These are phyloP conservation scores for Eutrigla gurnardus DNA, from an alignment of 2,797 vertebrate species.

Conservation along the genomic window DNA sequence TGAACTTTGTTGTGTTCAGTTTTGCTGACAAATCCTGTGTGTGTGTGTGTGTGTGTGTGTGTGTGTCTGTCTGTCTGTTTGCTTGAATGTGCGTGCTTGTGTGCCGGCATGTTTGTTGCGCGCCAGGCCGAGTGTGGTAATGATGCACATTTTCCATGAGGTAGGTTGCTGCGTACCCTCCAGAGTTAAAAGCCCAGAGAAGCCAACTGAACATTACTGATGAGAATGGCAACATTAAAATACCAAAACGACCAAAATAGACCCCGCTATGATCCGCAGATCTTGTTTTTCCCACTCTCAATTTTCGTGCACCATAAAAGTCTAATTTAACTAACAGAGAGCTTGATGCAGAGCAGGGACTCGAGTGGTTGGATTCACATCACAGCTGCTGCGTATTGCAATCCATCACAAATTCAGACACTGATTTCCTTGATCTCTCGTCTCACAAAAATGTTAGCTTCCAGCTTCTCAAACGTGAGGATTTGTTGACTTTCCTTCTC, in stretches of 20 bases:
- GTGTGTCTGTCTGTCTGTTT: constrained; percentile 24
- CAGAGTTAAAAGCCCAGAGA: constrained; percentile 51
- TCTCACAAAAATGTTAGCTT: not conserved
- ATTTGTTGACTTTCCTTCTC: not conserved
- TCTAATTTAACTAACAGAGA: constrained; percentile 69
- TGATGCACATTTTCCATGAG: constrained; percentile 86
- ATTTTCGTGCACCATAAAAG: constrained; percentile 73
- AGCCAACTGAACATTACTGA: constrained; percentile 57
- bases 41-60: constrained; percentile 29
- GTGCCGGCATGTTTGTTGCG: constrained; percentile 62
- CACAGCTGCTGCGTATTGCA: constrained; percentile 14
- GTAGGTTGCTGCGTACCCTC: constrained; percentile 66
- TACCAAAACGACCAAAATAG: constrained; percentile 69
- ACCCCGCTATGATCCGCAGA: constrained; percentile 59
- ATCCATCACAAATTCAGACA: constrained; percentile 35
- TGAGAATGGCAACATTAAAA: constrained; percentile 65
- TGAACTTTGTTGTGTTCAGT: constrained; percentile 52
- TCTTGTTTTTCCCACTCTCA: constrained; percentile 71
- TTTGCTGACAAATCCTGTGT: constrained; percentile 26
- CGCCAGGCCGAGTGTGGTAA: constrained; percentile 71
- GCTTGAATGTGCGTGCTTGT: constrained; percentile 52
- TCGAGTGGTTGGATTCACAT: constrained; percentile 37
- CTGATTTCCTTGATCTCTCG: constrained; percentile 11
- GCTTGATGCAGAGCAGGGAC: constrained; percentile 49
- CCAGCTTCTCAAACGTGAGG: not conserved